Evolutionary conservation across 2,888 invertebrate genomes (phyloP).

Genomic region (Eristalis intricaria): DNA sequence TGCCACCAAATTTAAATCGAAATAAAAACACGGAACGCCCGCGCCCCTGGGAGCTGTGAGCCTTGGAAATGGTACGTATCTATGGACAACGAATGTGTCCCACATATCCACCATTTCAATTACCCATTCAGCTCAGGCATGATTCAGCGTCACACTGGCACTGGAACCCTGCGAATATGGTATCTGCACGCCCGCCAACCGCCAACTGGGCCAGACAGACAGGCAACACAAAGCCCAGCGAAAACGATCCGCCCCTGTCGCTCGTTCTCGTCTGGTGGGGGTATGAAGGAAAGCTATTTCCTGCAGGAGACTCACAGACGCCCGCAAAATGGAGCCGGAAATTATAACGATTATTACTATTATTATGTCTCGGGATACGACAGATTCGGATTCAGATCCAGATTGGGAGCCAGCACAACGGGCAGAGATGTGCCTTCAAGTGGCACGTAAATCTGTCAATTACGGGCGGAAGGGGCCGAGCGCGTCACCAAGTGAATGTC

Average conservation of each 20-base stretch:
- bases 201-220: conserved; percentile 40
- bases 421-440: conserved; percentile 21
- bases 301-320: conserved; percentile 25
- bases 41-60: neutral
- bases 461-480: conserved; percentile 23
- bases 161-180: conserved; percentile 30
- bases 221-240: conserved; percentile 1
- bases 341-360: conserved; percentile 57
- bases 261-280: neutral
- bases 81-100: conserved; percentile 27
- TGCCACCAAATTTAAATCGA: neutral
- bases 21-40: conserved; percentile 6
- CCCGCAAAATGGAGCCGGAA: conserved; percentile 35
- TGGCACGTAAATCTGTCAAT: conserved; percentile 63
- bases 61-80: conserved; percentile 28
- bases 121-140: conserved; percentile 55
- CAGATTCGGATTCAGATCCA: conserved; percentile 6
- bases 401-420: conserved; percentile 14
- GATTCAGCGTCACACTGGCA: conserved; percentile 44
- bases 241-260: neutral
- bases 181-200: conserved; percentile 25
- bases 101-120: conserved; percentile 61
- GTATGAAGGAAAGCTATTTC: conserved; percentile 32
- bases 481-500: conserved; percentile 39
- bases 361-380: conserved; percentile 42